Base-by-base conservation (phyloP, 2,888 invertebrate genomes). In the Acronicta alni region DNA sequence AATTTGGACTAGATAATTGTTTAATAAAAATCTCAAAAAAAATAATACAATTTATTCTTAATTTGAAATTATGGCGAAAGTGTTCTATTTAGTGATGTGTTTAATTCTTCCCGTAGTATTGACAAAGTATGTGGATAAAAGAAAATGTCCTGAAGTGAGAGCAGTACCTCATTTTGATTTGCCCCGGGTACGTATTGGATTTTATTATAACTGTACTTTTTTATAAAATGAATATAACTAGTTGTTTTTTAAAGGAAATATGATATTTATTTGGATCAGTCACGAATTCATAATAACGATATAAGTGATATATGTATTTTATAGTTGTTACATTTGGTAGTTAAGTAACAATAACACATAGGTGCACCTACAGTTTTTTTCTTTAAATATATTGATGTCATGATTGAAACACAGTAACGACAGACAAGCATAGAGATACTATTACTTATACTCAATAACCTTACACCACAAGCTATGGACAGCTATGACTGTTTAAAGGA, bases 81-180 rank as follows among this genome's bases (percentile, higher is more conserved):
- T 76, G 17, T 58, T 73, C 41, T 59, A 73, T 43, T 55, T 87
- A 37, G 63, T 87, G 58, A 46, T 88, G 53, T 69, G 84, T 52
- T 48, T 85, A 30, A 49, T 77, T 9, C 56, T 83, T 2, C 66
- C 73, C 72, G 60, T 72, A 17, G 43, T 52, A 37, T 77, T 77
- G 52, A 74, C 77, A 23, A 91, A 83, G 75, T 91, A 93, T 72
- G 89, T 95, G 38, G 96, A 96, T 78, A 96, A 96, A 85, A 95
- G 96, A 79, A 96, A 96, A 85, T 97, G 97, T 80, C 97, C 97
- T 0, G 95, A 95, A 95, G 98, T 98, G 66, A 96, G 96, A 86
- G 97, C 97, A 15, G 96, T 96, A 49, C 95, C 96, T 41, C 97
- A 97, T 91, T 97, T 98, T 83, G 96, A 97, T 92, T 92, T 98